These are phyloP conservation scores for Gallinago nigripennis DNA, from an alignment of 2,797 vertebrate genomes.

Conservation along the genomic window DNA sequence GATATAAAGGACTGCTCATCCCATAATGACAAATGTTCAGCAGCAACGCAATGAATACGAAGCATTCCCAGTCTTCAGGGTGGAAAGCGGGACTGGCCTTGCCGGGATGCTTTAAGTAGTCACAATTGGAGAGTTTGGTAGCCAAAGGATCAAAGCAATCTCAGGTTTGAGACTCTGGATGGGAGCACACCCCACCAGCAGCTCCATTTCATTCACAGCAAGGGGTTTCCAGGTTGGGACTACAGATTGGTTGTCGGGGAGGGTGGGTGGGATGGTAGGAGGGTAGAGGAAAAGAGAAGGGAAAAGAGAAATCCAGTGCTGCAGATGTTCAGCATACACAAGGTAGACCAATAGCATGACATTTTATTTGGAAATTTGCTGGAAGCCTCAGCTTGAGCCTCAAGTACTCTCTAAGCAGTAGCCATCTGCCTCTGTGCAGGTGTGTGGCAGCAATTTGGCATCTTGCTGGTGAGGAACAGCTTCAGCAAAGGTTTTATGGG, in stretches of 20 bases:
- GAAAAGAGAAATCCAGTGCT: background rate
- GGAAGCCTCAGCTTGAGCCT: background rate
- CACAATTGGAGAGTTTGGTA: background rate
- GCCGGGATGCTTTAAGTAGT: background rate
- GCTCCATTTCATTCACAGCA: background rate
- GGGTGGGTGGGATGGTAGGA: background rate
- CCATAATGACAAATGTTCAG: background rate
- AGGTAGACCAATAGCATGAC: fast-evolving
- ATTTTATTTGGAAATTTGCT: background rate
- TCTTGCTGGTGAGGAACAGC: background rate
- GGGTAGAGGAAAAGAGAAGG: background rate
- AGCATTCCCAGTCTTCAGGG: background rate
- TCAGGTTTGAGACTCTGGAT: background rate
- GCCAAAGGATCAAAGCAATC: background rate
- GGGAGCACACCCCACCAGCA: background rate
- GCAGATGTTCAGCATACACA: background rate
- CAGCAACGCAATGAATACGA: background rate
- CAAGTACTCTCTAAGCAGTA: background rate
- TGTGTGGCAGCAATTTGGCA: background rate
- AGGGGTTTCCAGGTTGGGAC: background rate
- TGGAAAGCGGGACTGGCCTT: background rate
- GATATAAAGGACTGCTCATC: background rate
- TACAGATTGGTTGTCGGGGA: background rate
- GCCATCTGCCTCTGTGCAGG: background rate
- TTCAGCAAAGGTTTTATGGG: background rate